Conservation (phyloP, 2,888 invertebrate genomes). For the Pseudococcus jackbeardsleyi region DNA sequence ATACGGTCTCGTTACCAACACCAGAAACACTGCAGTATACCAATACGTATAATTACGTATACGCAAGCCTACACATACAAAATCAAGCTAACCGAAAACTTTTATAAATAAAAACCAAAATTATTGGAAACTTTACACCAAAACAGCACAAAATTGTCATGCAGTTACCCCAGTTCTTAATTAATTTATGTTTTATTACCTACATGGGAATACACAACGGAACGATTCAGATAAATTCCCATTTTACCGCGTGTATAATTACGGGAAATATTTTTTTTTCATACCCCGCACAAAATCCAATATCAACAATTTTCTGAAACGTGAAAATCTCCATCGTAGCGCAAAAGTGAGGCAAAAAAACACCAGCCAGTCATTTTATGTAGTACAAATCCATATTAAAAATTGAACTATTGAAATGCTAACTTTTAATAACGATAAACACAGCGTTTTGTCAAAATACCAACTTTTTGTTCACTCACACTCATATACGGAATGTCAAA, state of each 20-base stretch:
- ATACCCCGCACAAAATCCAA: not conserved
- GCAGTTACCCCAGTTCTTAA: conserved; percentile 43
- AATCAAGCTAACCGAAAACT: conserved; percentile 27
- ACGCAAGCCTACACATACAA: not conserved
- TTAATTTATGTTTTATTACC: conserved; percentile 52
- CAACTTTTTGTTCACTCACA: not conserved
- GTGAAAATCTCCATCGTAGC: not conserved
- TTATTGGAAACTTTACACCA: conserved; percentile 20
- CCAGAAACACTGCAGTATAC: not conserved
- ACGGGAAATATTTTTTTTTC: conserved; percentile 3
- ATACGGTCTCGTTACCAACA: conserved; percentile 10
- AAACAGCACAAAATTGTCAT: conserved; percentile 38
- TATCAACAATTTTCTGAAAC: not conserved
- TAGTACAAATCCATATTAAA: not conserved
- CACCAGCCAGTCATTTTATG: not conserved
- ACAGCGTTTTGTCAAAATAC: not conserved
- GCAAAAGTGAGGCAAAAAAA: not conserved
- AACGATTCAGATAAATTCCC: conserved; percentile 19
- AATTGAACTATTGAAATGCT: conserved; percentile 11
- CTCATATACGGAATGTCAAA: not conserved
- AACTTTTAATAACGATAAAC: not conserved
- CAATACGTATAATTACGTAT: not conserved
- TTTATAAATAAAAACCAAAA: conserved; percentile 35
- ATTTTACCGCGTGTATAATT: conserved; percentile 16
- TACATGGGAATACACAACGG: conserved; percentile 18